Evolutionary conservation across 1,140 invertebrate genomes (phyloP), one percentile per base, ranked within the genome.

Genomic region (Andrena cerasifolii): DNA sequence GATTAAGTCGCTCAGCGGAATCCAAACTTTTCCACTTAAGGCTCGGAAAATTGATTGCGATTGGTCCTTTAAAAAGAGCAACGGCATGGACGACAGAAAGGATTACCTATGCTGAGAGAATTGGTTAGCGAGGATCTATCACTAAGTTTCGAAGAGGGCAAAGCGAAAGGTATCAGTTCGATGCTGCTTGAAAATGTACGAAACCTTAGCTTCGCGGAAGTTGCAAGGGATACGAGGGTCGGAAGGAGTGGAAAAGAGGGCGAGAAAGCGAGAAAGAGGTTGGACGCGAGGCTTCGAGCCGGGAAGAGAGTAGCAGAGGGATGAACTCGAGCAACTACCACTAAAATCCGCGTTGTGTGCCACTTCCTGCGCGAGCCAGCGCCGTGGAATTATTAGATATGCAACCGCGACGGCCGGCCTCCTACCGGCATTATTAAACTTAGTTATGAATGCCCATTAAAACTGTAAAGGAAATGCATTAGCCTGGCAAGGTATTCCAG

Each of bases 401-500:
- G 89, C 90, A 90, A 90, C 89, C 86, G 72, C 86, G 87, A 84
- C 88, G 83, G 79, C 81, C 86, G 73, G 80, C 83, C 84, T 88
- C 87, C 89, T 85, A 86, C 88, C 81, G 80, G 86, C 86, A 89
- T 91, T 91, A 91, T 91, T 91, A 92, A 91, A 92, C 91, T 91
- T 91, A 90, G 91, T 92, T 92, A 92, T 91, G 91, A 92, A 92
- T 91, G 89, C 88, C 90, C 90, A 91, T 92, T 92, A 92, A 92
- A 92, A 91, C 89, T 92, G 90, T 91, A 91, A 91, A 92, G 90
- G 91, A 91, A 92, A 91, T 91, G 91, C 90, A 92, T 91, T 92
- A 91, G 90, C 87, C 80, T 84, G 73, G 87, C 80, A 87, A 89
- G 83, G 72, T 85, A 82, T 82, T 83, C 83, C 59, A 63, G 36